phyloP scores from a whole-genome alignment of 1,140 invertebrate species.

The Platyscapa corneri region DNA sequence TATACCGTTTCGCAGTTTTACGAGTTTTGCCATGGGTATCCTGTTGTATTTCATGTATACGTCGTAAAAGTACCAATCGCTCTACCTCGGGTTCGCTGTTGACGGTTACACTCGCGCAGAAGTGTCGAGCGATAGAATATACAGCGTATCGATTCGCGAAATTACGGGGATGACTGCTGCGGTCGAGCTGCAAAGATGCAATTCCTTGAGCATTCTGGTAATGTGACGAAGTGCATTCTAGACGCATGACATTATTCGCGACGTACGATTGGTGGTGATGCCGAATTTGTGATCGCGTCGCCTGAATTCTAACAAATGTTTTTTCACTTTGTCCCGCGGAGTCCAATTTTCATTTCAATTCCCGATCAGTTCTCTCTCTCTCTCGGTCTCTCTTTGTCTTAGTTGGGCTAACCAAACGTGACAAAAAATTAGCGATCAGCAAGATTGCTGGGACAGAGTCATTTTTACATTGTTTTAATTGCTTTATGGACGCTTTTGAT shows the following conservation, averaged over 20 bases:
- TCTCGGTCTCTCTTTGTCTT: not conserved
- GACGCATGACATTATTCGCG: not conserved
- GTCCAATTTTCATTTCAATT: not conserved
- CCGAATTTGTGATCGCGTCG: not conserved
- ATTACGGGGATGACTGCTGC: not conserved
- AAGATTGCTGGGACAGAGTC: too few relatives aligned
- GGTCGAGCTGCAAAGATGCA: not conserved
- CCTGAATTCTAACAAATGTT: not conserved
- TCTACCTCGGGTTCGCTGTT: not conserved
- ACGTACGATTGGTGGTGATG: not conserved
- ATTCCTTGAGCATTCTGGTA: not conserved
- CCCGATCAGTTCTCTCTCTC: too few relatives aligned
- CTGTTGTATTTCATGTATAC: not conserved
- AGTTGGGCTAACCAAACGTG: not conserved
- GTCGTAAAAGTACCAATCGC: not conserved
- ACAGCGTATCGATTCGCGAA: not conserved
- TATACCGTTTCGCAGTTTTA: not conserved
- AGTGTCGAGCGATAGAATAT: not conserved
- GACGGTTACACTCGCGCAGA: not conserved
- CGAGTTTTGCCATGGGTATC: not conserved
- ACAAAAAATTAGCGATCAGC: not conserved
- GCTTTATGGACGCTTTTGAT: not conserved
- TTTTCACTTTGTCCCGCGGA: not conserved
- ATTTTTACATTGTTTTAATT: not conserved
- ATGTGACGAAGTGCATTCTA: not conserved